Evolutionary conservation across 2,797 vertebrate genomes (phyloP), one percentile per base, ranked within the genome.

Genomic region (Acomys russatus): DNA sequence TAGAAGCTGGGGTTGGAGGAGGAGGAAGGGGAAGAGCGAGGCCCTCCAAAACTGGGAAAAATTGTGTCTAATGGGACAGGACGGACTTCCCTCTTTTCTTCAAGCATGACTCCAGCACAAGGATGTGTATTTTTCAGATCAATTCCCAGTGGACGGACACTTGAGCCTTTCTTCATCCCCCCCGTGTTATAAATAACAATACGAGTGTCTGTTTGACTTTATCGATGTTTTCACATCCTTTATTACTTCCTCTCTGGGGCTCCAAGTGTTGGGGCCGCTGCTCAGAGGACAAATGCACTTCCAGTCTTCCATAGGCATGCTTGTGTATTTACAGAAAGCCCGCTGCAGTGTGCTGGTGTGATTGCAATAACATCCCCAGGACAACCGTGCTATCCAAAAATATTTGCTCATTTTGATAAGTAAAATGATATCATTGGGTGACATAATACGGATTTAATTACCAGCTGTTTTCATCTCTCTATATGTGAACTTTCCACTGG

Each of bases 161-260:
- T 28, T 88, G 71, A 82, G 18, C 30, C 11, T 73, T 61, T 63
- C 15, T 28, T 35, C 54, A 8, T 59, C 92, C 51, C 25, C 25
- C 83, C 68, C 28, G 2, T 59, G 77, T 71, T 86, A 44, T 63
- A 59, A 83, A 59, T 51, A 79, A 68, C 3, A 20, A 33, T 35
- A 35, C 5, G 18, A 84, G 35, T 28, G 38, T 54, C 78, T 49
- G 63, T 74, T 63, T 56, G 38, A 22, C 74, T 90, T 82, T 91
- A 73, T 51, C 8, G 15, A 4, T 6, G 9, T 90, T 49, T 90
- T 83, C 33, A 25, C 7, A 38, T 78, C 25, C 90, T 91, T 84
- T 33, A 77, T 84, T 61, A 38, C 56, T 77, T 94, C 82, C 85
- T 92, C 30, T 23, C 74, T 25, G 73, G 70, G 44, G 56, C 84